Evolutionary conservation across 2,888 invertebrate genomes (phyloP).

Genomic region (Calameuta filiformis): DNA sequence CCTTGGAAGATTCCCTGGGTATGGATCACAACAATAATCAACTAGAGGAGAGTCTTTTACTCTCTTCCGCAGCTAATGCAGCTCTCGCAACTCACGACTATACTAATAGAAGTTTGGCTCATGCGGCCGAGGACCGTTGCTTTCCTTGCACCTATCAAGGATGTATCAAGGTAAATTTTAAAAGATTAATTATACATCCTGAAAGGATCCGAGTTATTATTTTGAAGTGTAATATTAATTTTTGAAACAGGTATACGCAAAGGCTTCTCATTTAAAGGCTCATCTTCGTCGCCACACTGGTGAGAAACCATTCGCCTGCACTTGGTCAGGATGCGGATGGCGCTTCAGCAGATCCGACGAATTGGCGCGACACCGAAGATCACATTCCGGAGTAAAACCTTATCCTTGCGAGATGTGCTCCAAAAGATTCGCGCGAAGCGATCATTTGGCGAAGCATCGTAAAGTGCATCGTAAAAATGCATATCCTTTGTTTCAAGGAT

Average conservation of each 20-base stretch:
- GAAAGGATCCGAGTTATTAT: not conserved
- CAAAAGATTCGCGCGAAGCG: constrained; percentile 92
- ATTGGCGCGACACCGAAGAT: constrained; percentile 89
- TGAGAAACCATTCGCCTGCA: constrained; percentile 80
- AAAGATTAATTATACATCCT: not conserved
- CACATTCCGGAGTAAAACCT: constrained; percentile 96
- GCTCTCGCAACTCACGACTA: constrained; percentile 65
- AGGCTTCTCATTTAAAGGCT: constrained; percentile 90
- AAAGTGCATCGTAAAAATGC: constrained; percentile 80
- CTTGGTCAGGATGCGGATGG: constrained; percentile 88
- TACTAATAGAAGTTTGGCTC: constrained; percentile 57
- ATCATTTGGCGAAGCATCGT: constrained; percentile 93
- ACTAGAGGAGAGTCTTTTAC: constrained; percentile 43
- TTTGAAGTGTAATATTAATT: not conserved
- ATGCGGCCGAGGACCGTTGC: constrained; percentile 59
- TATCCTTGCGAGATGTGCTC: constrained; percentile 89
- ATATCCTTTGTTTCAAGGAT: constrained; percentile 52
- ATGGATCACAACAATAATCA: constrained; percentile 55
- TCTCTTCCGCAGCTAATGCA: constrained; percentile 53
- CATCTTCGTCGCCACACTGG: constrained; percentile 88
- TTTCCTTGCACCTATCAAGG: constrained; percentile 64
- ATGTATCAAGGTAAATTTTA: constrained; percentile 54
- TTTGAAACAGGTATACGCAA: constrained; percentile 82
- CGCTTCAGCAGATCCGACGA: constrained; percentile 95
- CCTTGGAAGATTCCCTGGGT: constrained; percentile 51